Conservation (phyloP, 2,888 invertebrate genomes). For the Apamea anceps region DNA sequence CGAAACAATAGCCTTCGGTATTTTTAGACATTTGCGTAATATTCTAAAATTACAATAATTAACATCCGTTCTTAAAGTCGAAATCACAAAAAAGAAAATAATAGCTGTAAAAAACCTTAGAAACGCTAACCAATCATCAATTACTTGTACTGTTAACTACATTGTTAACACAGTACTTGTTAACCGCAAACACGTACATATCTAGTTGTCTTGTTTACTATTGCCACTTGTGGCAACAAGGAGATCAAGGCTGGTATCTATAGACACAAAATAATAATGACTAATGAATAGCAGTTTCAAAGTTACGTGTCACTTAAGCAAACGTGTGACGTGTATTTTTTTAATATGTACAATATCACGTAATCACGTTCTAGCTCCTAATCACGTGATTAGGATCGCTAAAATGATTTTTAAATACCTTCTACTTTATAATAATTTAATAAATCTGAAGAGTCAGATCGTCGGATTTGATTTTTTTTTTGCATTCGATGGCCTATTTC, state of each 20-base stretch:
- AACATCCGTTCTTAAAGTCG: neutral
- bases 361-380: too few relatives aligned
- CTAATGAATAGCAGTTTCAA: neutral
- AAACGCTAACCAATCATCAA: neutral
- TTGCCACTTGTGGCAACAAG: constrained; percentile 23
- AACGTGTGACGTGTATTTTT: neutral
- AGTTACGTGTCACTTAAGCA: neutral
- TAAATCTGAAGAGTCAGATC: too few relatives aligned
- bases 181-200: constrained; percentile 23
- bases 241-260: constrained; percentile 38
- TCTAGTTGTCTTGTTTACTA: constrained; percentile 30
- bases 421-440: too few relatives aligned
- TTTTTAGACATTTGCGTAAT: neutral
- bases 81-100: constrained; percentile 3
- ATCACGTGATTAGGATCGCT: too few relatives aligned
- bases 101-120: neutral
- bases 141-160: neutral
- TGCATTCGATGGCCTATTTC: too few relatives aligned
- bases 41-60: neutral
- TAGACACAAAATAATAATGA: constrained; percentile 6
- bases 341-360: too few relatives aligned
- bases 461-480: too few relatives aligned
- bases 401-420: too few relatives aligned
- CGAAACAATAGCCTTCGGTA: neutral
- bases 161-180: constrained; percentile 9